phyloP scores from a whole-genome alignment of 1,140 invertebrate species.

The Apis florea region DNA sequence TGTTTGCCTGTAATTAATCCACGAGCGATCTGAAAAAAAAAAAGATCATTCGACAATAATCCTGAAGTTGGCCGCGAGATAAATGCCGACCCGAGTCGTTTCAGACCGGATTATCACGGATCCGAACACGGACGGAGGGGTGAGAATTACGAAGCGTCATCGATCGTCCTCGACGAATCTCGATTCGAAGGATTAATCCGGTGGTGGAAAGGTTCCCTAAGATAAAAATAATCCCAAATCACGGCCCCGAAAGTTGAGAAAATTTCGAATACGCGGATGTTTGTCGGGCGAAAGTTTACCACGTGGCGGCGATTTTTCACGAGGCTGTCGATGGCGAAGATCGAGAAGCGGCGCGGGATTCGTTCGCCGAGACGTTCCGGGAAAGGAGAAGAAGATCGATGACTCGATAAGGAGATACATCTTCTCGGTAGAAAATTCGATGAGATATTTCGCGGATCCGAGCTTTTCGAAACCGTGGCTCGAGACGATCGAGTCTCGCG shows the following conservation, averaged over 20 bases:
- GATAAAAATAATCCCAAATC: too few species aligned
- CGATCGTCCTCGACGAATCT: too few species aligned
- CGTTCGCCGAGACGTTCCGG: not conserved
- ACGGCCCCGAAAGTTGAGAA: too few species aligned
- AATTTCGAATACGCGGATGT: not conserved
- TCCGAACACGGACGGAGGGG: constrained; percentile 46
- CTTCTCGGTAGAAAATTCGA: constrained; percentile 4
- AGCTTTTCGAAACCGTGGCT: not conserved
- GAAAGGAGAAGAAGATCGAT: constrained; percentile 16
- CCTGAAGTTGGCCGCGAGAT: constrained; percentile 6
- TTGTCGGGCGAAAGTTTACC: not conserved
- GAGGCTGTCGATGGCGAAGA: not conserved
- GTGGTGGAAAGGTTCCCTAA: too few species aligned
- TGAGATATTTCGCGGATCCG: not conserved
- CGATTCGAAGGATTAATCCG: too few species aligned
- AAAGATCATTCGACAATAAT: constrained; percentile 19
- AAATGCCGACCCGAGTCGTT: constrained; percentile 60
- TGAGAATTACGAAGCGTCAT: constrained; percentile 70
- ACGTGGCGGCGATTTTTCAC: not conserved
- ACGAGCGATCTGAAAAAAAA: not conserved
- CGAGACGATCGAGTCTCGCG: not conserved
- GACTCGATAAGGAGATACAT: constrained; percentile 4
- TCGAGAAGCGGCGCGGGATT: not conserved
- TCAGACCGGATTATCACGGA: constrained; percentile 68
- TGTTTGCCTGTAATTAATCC: constrained; percentile 15